phyloP scores from a whole-genome alignment of 1,140 invertebrate genomes.

The Akabosia matsudoensis region DNA sequence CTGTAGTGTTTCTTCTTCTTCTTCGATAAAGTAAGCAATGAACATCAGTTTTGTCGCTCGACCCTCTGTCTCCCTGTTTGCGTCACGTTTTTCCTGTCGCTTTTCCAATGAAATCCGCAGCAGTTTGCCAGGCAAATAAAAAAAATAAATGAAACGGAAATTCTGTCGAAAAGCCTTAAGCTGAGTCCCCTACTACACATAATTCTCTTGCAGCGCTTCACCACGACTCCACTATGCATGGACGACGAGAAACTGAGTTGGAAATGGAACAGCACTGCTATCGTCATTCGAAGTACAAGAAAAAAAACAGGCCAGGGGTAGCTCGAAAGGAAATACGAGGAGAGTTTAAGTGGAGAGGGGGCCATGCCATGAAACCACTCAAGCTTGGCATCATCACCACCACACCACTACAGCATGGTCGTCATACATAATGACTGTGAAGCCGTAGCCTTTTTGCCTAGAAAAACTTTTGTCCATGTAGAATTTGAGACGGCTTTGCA shows the following conservation, averaged over 20 bases:
- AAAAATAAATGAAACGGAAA: too few relatives aligned
- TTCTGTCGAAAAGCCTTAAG: background rate
- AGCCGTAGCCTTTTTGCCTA: background rate
- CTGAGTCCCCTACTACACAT: background rate
- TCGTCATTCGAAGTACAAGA: background rate
- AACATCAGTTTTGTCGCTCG: background rate
- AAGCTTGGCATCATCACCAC: background rate
- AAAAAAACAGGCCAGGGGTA: background rate
- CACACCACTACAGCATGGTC: background rate
- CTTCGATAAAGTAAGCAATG: background rate
- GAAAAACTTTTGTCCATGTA: background rate
- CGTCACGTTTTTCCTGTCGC: background rate
- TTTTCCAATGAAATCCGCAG: too few relatives aligned
- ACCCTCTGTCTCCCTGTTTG: background rate
- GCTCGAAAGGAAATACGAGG: background rate
- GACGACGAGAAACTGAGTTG: background rate
- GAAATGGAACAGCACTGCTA: slow-evolving; percentile 3
- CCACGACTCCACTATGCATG: background rate
- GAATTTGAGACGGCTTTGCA: background rate
- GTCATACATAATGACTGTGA: background rate
- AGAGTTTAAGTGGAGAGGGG: too few relatives aligned
- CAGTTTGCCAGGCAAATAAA: too few relatives aligned
- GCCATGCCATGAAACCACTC: background rate
- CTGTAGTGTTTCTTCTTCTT: background rate
- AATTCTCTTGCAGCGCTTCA: background rate